These are phyloP conservation scores for Bergia puertoricense DNA, from an alignment of 92 coral and sea anemone species.

Conservation along the genomic window DNA sequence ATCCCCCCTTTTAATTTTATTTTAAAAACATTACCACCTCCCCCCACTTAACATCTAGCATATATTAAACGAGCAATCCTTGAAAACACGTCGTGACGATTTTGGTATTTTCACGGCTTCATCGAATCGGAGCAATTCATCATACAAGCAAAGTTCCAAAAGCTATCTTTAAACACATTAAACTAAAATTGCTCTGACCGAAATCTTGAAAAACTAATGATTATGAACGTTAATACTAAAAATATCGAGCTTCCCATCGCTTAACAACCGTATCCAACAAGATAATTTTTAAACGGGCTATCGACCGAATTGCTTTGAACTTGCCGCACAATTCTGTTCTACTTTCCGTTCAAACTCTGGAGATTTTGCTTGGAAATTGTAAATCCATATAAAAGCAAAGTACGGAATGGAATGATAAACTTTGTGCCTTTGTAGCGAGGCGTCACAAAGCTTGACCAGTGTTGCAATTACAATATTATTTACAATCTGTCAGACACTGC, in stretches of 20 bases:
- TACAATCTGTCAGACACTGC: neutral
- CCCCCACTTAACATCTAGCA: too few species aligned
- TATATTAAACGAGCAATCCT: too few species aligned
- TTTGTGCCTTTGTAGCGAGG: too few species aligned
- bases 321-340: neutral
- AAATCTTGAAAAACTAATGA: neutral
- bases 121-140: too few species aligned
- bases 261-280: neutral
- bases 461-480: slow-evolving; percentile 25
- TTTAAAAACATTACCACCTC: too few species aligned
- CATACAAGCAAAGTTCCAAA: too few species aligned
- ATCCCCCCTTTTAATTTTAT: too few species aligned
- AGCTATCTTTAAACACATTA: too few species aligned
- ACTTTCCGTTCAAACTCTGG: neutral
- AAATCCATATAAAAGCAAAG: neutral
- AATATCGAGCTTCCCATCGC: neutral
- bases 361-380: too few species aligned
- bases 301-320: neutral
- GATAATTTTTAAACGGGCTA: neutral
- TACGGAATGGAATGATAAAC: neutral
- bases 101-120: neutral
- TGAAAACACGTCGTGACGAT: neutral
- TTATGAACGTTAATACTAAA: too few species aligned
- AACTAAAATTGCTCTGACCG: neutral
- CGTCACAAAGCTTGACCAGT: neutral